These are phyloP conservation scores for Todus mexicanus DNA, from an alignment of 2,797 vertebrate genomes.

Conservation along the genomic window DNA sequence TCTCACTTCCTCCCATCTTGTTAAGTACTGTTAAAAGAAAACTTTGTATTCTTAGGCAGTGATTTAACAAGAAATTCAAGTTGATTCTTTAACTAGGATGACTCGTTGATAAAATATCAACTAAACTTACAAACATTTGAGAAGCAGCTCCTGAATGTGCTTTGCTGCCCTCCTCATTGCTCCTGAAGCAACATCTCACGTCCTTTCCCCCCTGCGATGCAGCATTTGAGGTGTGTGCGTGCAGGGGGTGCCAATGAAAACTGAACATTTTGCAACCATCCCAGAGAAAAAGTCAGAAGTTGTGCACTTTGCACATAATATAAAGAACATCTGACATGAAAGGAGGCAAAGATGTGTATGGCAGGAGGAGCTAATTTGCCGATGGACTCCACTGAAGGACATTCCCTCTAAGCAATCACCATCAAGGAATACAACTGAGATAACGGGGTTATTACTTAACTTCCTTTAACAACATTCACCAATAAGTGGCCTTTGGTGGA, in stretches of 20 bases:
- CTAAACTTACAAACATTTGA: neutral
- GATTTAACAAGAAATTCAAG: neutral
- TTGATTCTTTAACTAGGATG: neutral
- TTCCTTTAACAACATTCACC: neutral
- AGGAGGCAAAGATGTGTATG: neutral
- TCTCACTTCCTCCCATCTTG: neutral
- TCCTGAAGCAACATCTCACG: rapidly evolving
- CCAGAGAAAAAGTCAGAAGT: neutral
- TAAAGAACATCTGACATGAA: neutral
- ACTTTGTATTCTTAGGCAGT: neutral
- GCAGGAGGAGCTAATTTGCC: neutral
- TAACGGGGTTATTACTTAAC: neutral
- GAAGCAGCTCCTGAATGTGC: neutral
- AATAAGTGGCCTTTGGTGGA: neutral
- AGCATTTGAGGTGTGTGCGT: rapidly evolving
- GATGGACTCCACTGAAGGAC: neutral
- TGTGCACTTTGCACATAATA: neutral
- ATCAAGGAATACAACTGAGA: neutral
- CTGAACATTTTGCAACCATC: neutral
- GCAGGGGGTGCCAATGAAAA: neutral
- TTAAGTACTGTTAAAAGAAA: neutral
- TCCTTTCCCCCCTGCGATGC: rapidly evolving
- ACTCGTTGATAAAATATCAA: neutral
- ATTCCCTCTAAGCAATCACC: neutral
- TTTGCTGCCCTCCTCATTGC: neutral